These are phyloP conservation scores for Pangasius mekongensis DNA, from an alignment of 2,797 vertebrate genomes.

Conservation along the genomic window DNA sequence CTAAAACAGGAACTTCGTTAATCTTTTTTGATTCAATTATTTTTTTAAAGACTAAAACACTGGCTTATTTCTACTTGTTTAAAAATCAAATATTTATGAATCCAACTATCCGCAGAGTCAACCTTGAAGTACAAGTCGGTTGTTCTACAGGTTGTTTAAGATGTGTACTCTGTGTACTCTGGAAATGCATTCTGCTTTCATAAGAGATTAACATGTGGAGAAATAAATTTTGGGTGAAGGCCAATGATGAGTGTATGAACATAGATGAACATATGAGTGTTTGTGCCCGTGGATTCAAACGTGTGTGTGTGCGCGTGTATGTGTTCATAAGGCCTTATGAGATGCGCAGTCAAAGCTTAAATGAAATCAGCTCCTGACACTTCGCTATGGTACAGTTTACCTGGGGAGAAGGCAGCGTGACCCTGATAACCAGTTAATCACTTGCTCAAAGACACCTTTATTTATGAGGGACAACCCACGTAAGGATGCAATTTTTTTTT, in stretches of 20 bases:
- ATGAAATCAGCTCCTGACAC: slow-evolving; percentile 79
- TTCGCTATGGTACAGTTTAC: slow-evolving; percentile 74
- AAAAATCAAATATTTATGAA: neutral
- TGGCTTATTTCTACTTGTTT: neutral
- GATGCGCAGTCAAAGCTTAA: slow-evolving; percentile 56
- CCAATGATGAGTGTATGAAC: neutral
- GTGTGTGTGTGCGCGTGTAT: neutral
- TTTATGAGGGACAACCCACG: slow-evolving; percentile 89
- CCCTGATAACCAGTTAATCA: slow-evolving; percentile 85
- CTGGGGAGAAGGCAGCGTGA: slow-evolving; percentile 75
- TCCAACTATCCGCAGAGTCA: neutral
- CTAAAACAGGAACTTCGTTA: too few species aligned
- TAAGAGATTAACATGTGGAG: neutral
- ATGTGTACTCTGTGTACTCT: neutral
- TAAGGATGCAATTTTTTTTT: slow-evolving; percentile 79
- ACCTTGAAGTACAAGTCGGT: neutral
- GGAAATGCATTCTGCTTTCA: neutral
- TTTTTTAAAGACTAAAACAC: neutral
- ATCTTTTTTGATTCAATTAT: too few species aligned
- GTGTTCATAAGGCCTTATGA: slow-evolving; percentile 6
- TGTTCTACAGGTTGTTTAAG: neutral
- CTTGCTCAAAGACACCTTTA: slow-evolving; percentile 81
- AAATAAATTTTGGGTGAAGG: neutral
- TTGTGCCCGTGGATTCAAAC: neutral
- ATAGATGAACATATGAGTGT: neutral